phyloP scores from a whole-genome alignment of 2,797 vertebrate genomes.

The Pipistrellus nathusii region DNA sequence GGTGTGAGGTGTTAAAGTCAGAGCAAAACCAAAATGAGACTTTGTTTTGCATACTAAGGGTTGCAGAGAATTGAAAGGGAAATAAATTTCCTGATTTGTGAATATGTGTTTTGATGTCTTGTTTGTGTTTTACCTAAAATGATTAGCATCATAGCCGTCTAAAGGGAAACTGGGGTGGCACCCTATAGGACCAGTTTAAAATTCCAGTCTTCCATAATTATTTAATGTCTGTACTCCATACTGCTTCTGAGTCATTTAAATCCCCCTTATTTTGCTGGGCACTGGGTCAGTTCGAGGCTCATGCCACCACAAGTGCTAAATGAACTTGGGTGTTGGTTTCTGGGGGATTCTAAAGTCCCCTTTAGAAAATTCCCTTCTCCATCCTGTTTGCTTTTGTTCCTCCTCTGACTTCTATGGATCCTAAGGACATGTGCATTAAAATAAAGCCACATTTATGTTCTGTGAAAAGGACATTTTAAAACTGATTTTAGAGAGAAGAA shows the following conservation, averaged over 20 bases:
- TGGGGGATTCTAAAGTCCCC: background rate
- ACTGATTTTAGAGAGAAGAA: background rate
- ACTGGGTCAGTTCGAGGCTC: background rate
- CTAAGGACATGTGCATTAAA: background rate
- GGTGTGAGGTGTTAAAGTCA: background rate
- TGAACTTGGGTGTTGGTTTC: background rate
- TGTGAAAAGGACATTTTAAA: background rate
- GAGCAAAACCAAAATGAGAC: background rate
- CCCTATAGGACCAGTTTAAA: background rate
- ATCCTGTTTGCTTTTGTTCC: background rate
- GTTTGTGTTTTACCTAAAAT: background rate
- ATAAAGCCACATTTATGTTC: background rate
- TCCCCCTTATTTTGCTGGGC: background rate
- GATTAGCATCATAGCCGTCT: background rate
- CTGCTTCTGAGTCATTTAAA: background rate
- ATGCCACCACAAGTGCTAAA: background rate
- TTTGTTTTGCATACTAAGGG: background rate
- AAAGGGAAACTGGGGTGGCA: background rate
- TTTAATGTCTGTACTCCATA: background rate
- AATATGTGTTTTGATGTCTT: background rate
- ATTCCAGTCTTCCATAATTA: background rate
- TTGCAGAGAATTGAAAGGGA: background rate
- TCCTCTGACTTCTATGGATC: background rate
- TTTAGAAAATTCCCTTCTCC: background rate
- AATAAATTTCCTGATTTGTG: background rate